Evolutionary conservation across 2,797 vertebrate genomes (phyloP).

Genomic region (Vultur gryphus): DNA sequence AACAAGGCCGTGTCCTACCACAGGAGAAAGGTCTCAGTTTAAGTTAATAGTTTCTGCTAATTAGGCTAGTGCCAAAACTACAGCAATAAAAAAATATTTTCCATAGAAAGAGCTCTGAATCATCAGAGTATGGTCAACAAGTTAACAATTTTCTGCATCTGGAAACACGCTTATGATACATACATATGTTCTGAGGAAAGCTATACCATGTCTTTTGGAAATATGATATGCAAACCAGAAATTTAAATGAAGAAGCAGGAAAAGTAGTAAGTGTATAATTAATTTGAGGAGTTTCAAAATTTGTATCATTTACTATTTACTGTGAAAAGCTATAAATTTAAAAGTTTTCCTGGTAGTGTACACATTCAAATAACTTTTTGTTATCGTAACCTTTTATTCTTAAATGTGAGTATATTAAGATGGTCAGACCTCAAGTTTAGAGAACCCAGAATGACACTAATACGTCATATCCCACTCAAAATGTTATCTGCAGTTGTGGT

Average conservation of each 20-base stretch:
- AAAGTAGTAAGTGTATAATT: background rate
- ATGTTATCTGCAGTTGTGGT: background rate
- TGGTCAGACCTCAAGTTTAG: background rate
- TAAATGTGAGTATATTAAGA: background rate
- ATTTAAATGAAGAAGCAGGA: background rate
- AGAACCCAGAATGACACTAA: background rate
- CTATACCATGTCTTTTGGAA: background rate
- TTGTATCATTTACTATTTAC: background rate
- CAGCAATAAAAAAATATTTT: background rate
- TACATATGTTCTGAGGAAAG: background rate
- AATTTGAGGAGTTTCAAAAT: background rate
- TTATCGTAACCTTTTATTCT: background rate
- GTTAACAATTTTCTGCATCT: background rate
- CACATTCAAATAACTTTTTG: background rate
- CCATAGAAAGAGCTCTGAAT: background rate
- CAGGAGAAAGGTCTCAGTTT: background rate
- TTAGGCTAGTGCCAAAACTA: background rate
- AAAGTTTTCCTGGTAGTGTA: background rate
- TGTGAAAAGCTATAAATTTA: background rate
- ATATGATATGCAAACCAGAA: background rate
- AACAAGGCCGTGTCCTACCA: background rate
- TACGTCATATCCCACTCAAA: background rate
- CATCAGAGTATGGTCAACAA: background rate
- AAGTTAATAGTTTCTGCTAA: background rate
- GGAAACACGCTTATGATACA: background rate